phyloP scores from a whole-genome alignment of 2,113 vertebrate species.

The Caloenas nicobarica region DNA sequence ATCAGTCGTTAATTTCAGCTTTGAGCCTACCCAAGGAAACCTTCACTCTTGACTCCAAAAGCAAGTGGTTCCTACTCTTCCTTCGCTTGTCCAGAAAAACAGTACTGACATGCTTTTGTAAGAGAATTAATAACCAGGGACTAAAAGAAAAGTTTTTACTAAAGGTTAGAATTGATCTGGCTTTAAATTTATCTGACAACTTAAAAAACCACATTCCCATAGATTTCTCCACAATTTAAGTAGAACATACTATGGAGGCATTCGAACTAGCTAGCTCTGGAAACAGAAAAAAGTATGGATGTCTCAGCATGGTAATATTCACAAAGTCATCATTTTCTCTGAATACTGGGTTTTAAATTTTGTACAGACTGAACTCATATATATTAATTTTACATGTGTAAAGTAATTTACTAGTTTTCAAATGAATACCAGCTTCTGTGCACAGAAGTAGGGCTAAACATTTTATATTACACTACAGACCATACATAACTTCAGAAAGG shows the following conservation, averaged over 20 bases:
- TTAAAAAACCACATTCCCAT: neutral
- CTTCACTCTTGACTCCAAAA: neutral
- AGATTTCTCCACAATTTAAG: neutral
- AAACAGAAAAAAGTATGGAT: neutral
- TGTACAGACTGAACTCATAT: neutral
- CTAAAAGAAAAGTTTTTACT: neutral
- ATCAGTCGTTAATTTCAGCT: neutral
- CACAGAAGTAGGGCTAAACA: neutral
- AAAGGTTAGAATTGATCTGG: neutral
- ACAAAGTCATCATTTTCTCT: neutral
- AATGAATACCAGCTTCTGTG: neutral
- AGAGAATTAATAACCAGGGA: neutral
- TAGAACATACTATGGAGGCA: neutral
- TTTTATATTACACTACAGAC: neutral
- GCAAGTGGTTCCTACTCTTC: neutral
- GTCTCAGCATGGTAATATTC: neutral
- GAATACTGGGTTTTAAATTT: neutral
- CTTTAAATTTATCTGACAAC: neutral
- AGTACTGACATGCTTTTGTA: neutral
- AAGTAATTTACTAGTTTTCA: neutral
- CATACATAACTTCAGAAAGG: neutral
- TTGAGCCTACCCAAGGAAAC: neutral
- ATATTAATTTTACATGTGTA: neutral
- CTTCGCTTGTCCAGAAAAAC: neutral
- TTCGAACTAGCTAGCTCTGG: neutral